Evolutionary conservation across 2,113 vertebrate species (phyloP).

Genomic region (Psephotus haematonotus): DNA sequence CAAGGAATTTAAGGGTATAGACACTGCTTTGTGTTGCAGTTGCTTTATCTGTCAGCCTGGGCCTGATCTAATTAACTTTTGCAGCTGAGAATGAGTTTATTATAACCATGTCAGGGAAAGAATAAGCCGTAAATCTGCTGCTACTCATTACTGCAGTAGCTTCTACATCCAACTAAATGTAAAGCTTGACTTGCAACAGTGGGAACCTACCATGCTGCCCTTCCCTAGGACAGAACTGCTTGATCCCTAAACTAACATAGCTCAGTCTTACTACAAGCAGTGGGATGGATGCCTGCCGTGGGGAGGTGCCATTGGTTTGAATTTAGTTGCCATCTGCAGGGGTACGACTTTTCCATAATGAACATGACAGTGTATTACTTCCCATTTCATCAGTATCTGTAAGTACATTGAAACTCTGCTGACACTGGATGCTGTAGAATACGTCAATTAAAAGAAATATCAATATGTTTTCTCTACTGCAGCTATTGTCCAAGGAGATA

Average conservation of each 20-base stretch:
- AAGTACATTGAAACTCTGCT: background rate
- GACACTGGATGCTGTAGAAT: background rate
- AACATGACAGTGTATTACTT: background rate
- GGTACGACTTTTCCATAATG: background rate
- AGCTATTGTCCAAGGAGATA: slow-evolving; percentile 98
- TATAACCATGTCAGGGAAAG: background rate
- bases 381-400: background rate
- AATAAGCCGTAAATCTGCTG: background rate
- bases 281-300: background rate
- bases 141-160: background rate
- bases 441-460: slow-evolving; percentile 1
- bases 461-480: slow-evolving; percentile 57
- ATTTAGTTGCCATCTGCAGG: background rate
- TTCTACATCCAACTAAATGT: background rate
- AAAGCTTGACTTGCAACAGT: background rate
- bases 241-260: background rate
- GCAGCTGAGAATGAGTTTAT: background rate
- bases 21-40: background rate
- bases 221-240: background rate
- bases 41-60: background rate
- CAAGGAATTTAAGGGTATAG: background rate
- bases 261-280: background rate
- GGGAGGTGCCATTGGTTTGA: background rate
- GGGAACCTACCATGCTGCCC: background rate
- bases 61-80: background rate